Percentiles rank a stretch among this genome's conserved stretches.
phyloP scores from a whole-genome alignment of 1,140 invertebrate genomes.

The Cotesia vestalis region DNA sequence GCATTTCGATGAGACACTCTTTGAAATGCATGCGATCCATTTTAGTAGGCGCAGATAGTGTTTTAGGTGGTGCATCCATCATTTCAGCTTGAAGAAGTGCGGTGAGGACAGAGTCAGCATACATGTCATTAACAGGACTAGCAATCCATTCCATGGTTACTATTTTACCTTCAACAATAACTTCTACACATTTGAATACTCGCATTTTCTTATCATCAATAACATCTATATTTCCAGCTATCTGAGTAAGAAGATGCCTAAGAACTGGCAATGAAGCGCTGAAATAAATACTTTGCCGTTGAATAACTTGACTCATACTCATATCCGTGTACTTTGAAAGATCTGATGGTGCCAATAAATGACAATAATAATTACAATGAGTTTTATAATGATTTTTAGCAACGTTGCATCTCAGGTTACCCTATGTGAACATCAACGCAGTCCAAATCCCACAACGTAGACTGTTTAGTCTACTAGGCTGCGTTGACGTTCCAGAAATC shows the following conservation, averaged over 20 bases:
- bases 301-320: constrained; percentile 90
- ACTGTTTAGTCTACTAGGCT: too few relatives aligned
- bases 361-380: too few relatives aligned
- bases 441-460: too few relatives aligned
- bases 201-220: constrained; percentile 78
- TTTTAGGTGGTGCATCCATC: constrained; percentile 71
- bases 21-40: constrained; percentile 89
- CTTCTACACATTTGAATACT: constrained; percentile 82
- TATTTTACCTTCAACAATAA: constrained; percentile 85
- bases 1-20: constrained; percentile 91
- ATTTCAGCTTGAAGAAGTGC: constrained; percentile 82
- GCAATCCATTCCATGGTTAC: constrained; percentile 93
- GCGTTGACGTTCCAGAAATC: too few relatives aligned
- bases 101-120: constrained; percentile 92
- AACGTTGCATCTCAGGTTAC: too few relatives aligned
- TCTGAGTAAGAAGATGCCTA: constrained; percentile 83
- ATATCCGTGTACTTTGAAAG: constrained; percentile 96
- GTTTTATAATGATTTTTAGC: too few relatives aligned
- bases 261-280: constrained; percentile 80
- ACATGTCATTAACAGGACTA: constrained; percentile 97
- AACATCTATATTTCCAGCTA: constrained; percentile 83
- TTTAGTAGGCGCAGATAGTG: constrained; percentile 71
- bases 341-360: constrained; percentile 90
- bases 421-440: too few relatives aligned
- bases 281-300: constrained; percentile 90